Evolutionary conservation across 2,888 invertebrate genomes (phyloP).

Genomic region (Lydus trimaculatus): DNA sequence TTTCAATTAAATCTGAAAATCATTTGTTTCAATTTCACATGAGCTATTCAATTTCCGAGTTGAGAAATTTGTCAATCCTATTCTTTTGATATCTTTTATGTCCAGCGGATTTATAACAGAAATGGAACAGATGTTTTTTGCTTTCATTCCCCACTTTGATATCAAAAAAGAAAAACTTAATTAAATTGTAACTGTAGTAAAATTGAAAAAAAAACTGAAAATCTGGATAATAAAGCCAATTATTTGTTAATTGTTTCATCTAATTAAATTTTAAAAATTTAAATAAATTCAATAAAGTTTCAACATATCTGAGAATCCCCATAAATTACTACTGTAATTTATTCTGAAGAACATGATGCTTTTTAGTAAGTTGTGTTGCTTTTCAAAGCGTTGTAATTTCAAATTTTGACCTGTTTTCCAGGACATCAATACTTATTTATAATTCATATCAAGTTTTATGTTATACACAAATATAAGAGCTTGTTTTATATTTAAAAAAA

Average conservation of each 20-base stretch:
- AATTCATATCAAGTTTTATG: background rate
- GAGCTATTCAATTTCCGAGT: constrained; percentile 2
- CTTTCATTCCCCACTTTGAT: background rate
- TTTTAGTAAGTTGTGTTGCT: background rate
- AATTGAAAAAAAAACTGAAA: background rate
- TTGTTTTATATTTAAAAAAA: background rate
- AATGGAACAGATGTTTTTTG: background rate
- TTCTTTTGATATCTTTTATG: background rate
- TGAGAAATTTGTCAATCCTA: background rate
- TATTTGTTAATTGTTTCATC: background rate
- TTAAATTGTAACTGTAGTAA: background rate
- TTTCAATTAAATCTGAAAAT: background rate
- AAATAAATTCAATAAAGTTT: background rate
- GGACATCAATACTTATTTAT: constrained; percentile 1
- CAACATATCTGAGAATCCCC: background rate
- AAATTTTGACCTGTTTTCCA: constrained; percentile 12
- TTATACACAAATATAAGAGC: background rate
- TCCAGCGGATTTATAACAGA: background rate
- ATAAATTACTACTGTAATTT: background rate
- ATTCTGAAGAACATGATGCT: background rate
- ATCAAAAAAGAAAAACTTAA: constrained; percentile 14
- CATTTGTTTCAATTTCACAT: constrained; percentile 4
- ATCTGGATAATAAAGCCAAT: background rate
- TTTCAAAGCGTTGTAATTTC: background rate
- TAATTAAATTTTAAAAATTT: background rate